Conservation (phyloP, 92 coral and sea anemone species). For the Ricordea florida region DNA sequence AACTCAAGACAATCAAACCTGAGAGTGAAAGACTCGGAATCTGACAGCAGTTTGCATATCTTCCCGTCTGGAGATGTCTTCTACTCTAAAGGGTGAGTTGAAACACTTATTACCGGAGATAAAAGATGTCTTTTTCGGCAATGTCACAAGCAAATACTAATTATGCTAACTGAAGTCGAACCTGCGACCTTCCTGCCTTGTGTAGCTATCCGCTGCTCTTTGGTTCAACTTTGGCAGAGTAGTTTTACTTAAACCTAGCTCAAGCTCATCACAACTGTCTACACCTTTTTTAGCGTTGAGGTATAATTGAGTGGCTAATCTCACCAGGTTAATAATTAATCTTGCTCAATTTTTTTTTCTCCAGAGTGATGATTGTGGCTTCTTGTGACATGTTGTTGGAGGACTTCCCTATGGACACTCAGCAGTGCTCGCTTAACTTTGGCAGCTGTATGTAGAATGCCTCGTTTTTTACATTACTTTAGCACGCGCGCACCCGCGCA, state of each 20-base stretch:
- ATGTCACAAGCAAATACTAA: too few species aligned
- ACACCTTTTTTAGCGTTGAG: too few species aligned
- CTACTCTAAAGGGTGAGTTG: conserved; percentile 70
- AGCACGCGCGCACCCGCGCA: too few species aligned
- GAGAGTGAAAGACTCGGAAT: conserved; percentile 56
- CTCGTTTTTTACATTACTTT: neutral
- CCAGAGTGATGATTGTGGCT: conserved; percentile 35
- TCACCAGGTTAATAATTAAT: too few species aligned
- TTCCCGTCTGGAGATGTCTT: conserved; percentile 42
- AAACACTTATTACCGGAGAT: neutral
- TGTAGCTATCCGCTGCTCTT: too few species aligned
- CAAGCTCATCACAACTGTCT: too few species aligned
- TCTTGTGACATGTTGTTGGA: conserved; percentile 72
- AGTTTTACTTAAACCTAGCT: too few species aligned
- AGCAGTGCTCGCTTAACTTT: conserved; percentile 50
- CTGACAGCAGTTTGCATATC: conserved; percentile 56
- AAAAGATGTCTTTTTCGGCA: neutral
- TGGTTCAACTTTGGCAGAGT: too few species aligned
- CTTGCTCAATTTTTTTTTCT: neutral
- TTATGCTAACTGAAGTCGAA: too few species aligned
- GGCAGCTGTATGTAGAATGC: conserved; percentile 61
- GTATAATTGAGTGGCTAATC: too few species aligned
- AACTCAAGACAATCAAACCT: conserved; percentile 75
- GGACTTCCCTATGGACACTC: conserved; percentile 81
- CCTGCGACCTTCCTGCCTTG: too few species aligned